phyloP scores from a whole-genome alignment of 2,888 invertebrate species.

The Drosophila greeni region DNA sequence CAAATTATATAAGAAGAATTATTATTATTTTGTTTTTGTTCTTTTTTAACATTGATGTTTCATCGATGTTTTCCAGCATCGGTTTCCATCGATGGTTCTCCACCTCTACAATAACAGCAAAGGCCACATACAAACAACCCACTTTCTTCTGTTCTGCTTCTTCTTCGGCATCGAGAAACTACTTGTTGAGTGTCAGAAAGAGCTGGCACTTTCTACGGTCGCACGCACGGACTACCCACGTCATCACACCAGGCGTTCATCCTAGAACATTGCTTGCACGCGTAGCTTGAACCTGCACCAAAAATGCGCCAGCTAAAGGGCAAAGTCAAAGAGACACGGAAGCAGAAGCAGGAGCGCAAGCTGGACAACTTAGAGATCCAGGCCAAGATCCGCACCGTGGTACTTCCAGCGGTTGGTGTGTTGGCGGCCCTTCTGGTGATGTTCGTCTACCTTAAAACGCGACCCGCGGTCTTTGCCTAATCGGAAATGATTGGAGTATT shows the following conservation, averaged over 20 bases:
- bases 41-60: too few relatives aligned
- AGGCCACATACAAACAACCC: background rate
- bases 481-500: background rate
- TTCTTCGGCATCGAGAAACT: slow-evolving; percentile 8
- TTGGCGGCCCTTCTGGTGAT: slow-evolving; percentile 85
- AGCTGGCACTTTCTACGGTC: background rate
- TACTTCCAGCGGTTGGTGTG: slow-evolving; percentile 83
- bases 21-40: too few relatives aligned
- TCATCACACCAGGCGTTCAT: background rate
- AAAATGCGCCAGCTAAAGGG: slow-evolving; percentile 90
- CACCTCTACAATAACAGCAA: slow-evolving; percentile 10
- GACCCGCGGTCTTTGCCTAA: slow-evolving; percentile 80
- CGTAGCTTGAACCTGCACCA: slow-evolving; percentile 4
- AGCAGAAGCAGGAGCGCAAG: slow-evolving; percentile 90
- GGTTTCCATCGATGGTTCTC: too few relatives aligned
- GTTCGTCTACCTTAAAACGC: slow-evolving; percentile 89
- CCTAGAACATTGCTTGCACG: background rate
- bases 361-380: slow-evolving; percentile 90
- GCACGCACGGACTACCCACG: slow-evolving; percentile 3
- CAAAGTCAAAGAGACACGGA: slow-evolving; percentile 88
- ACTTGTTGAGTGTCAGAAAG: slow-evolving; percentile 15
- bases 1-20: too few relatives aligned
- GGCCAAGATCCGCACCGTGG: slow-evolving; percentile 88
- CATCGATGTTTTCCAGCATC: too few relatives aligned
- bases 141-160: slow-evolving; percentile 9